Conservation (phyloP, 2,888 invertebrate species). For the Chaetogeoica ovagalla region DNA sequence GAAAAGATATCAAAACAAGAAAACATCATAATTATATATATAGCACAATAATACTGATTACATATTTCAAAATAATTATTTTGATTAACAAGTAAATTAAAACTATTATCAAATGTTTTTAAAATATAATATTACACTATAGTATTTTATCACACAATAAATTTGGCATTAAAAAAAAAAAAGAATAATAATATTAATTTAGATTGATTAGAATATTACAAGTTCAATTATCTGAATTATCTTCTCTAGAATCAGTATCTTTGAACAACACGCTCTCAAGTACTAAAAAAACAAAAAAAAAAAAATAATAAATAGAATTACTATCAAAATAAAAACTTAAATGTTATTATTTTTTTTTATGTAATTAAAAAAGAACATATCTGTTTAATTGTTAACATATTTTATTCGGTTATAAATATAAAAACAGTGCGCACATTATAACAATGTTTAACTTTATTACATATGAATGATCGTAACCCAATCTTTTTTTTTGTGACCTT, state of each 20-base stretch:
- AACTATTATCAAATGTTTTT: slow-evolving; percentile 32
- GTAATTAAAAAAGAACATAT: too few species aligned
- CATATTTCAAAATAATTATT: slow-evolving; percentile 29
- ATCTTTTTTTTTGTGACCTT: too few species aligned
- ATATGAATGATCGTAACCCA: too few species aligned
- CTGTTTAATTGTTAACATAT: too few species aligned
- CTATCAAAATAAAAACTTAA: neutral
- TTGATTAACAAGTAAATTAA: slow-evolving; percentile 22
- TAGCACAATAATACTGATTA: slow-evolving; percentile 37
- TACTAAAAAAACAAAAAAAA: slow-evolving; percentile 21
- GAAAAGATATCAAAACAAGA: too few species aligned
- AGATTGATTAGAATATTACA: too few species aligned
- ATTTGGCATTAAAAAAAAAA: slow-evolving; percentile 40
- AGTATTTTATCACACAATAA: slow-evolving; percentile 32
- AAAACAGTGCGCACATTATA: too few species aligned
- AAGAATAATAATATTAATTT: slow-evolving; percentile 9
- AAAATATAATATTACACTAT: slow-evolving; percentile 23
- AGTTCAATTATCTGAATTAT: slow-evolving; percentile 20
- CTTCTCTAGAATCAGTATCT: slow-evolving; percentile 12
- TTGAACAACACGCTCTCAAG: slow-evolving; percentile 40
- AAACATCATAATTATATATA: neutral
- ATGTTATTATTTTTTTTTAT: neutral
- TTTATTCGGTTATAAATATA: too few species aligned
- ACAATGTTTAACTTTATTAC: too few species aligned
- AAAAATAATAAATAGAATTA: neutral